Base-by-base conservation (phyloP, 2,888 invertebrate species). In the Schrankia costaestrigalis region DNA sequence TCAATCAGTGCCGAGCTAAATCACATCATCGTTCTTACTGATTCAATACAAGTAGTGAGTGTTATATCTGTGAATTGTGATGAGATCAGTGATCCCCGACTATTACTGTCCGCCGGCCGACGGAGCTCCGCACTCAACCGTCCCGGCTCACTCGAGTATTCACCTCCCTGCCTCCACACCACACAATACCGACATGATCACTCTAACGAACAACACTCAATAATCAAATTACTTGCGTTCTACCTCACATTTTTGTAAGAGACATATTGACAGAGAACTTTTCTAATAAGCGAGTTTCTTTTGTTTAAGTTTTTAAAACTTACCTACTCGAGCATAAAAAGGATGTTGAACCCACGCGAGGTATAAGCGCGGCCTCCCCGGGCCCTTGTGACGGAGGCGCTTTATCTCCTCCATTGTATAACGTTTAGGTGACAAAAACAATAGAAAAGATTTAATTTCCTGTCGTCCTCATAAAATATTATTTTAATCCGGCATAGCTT, bases 381-480 rank as follows among this genome's bases (percentile, higher is more conserved):
- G 31, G 24, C 31, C 32, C 26, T n/a, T 24, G 15, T 12, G 26
- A 11, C 27, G n/a, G 38, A 14, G 33, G 25, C 41, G 40, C 28
- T 34, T 53, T 56, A 58, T 60, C 55, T 53, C 42, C 40, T 33
- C 50, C 56, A 56, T 68, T 66, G 58, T 64, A 36, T 38, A 41
- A 55, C 56, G 55, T 60, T 62, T 57, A 60, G 63, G 64, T 65
- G 74, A 66, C 67, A 68, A 73, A 75, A 77, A 78, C 77, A 78
- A 79, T 75, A 68, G 74, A 68, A 75, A 63, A 63, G 64, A 61
- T 79, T 81, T 77, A 79, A 83, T 83, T 83, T 82, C 81, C 82
- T 74, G 78, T 59, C 64, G 52, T 43, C 59, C 52, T 63, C 63
- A 66, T 76, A 71, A 80, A 81, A 78, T 80, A 79, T 78, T 75